Conservation (phyloP, 2,888 invertebrate species). For the Acanthacorydalis orientalis region DNA sequence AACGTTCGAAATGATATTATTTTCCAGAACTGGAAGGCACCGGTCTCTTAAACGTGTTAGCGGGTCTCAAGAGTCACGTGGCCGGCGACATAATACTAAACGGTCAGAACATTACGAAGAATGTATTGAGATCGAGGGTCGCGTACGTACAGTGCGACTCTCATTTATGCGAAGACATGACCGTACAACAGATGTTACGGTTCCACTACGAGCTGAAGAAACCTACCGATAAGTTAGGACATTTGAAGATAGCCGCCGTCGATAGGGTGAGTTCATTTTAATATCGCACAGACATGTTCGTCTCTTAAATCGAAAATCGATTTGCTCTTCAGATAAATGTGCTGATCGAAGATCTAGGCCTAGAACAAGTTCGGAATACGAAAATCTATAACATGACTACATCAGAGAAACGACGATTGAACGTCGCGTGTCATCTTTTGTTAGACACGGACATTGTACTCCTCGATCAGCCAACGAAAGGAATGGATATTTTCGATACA, state of each 20-base stretch:
- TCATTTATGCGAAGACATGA: conserved; percentile 69
- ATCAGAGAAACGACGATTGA: conserved; percentile 72
- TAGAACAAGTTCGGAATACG: conserved; percentile 77
- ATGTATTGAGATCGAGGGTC: conserved; percentile 50
- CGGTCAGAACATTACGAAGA: conserved; percentile 62
- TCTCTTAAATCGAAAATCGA: no score
- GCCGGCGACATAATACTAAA: conserved; percentile 73
- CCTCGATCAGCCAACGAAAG: conserved; percentile 74
- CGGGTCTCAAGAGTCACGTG: conserved; percentile 44
- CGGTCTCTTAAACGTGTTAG: conserved; percentile 66
- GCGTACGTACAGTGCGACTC: conserved; percentile 62
- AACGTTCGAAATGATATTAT: not conserved
- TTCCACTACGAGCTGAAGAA: conserved; percentile 64
- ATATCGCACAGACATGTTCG: conserved; percentile 1
- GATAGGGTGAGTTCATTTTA: conserved; percentile 40
- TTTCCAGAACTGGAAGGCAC: conserved; percentile 60
- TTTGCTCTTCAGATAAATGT: conserved; percentile 53
- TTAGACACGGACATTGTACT: conserved; percentile 75
- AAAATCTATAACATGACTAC: conserved; percentile 71
- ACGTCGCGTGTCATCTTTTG: conserved; percentile 77
- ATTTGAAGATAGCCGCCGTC: conserved; percentile 53
- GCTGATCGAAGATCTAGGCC: conserved; percentile 77
- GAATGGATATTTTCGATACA: conserved; percentile 89
- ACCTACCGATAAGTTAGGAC: conserved; percentile 40
- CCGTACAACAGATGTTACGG: conserved; percentile 74